Evolutionary conservation across 2,113 vertebrate species (phyloP), one percentile per base, ranked within the genome.

Genomic region (Notechis scutatus): DNA sequence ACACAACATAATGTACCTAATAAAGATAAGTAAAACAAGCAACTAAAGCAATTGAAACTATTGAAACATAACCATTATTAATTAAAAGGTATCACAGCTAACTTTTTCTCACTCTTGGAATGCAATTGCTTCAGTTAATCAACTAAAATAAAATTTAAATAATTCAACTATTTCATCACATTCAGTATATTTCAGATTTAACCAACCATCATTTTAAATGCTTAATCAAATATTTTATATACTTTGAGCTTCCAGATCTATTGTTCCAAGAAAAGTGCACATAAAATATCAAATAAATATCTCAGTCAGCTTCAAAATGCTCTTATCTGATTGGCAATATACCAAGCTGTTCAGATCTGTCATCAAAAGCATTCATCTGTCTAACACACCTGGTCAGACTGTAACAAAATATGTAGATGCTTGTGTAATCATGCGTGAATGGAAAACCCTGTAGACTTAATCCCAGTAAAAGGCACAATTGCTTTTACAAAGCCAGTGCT

Each of bases 351-450:
- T 94, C 69, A 90, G 14, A 64, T 21, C 85, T 97, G 23, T 94
- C 90, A 95, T 91, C 23, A 95, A 91, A 54, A 94, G 93, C 86
- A 97, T 96, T 96, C 91, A 93, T 92, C 69, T 95, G 74, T 64
- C 92, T 95, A 91, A 95, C 59, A 93, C 81, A 94, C 74, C 55
- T 94, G 20, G 90, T 94, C 89, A 89, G 61, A 57, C 87, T 93
- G 56, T 91, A 96, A 96, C 26, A 90, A 92, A 95, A 97, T 45
- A 91, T 64, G 24, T 92, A 93, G n/a, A 91, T 92, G 54, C 29
- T 90, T 93, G 18, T 94, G 91, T 55, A 94, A 90, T 42, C 91
- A 34, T 93, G 26, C 21, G 59, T 88, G 91, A 95, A 96, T 91
- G 0, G 96, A 92, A 94, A 93, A 23, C 26, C 91, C 5, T 93